A percentile compares a stretch with the other conserved stretches of the same genome.
Conservation (phyloP, 2,113 vertebrate genomes). For the Ariopsis seemanni region DNA sequence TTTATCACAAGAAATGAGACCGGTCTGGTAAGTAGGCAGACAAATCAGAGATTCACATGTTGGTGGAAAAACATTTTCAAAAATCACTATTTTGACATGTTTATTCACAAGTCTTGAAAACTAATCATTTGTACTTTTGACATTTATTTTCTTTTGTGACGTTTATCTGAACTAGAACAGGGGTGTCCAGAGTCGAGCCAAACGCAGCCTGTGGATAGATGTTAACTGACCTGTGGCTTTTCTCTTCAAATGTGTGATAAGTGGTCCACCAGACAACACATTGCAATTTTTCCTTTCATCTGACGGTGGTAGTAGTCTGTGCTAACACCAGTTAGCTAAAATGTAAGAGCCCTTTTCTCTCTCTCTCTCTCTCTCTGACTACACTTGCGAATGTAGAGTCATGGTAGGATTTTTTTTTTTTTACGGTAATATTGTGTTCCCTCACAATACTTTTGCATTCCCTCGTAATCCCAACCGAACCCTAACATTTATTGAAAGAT, state of each 20-base stretch:
- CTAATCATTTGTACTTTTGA: background rate
- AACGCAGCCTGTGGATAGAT: background rate
- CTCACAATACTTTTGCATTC: no score
- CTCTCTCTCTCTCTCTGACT: background rate
- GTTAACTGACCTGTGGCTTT: background rate
- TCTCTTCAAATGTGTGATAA: background rate
- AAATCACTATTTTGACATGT: background rate
- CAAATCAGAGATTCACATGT: background rate
- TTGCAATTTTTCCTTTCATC: background rate
- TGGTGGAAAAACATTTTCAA: background rate
- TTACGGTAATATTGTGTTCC: no score
- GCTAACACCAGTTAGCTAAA: background rate
- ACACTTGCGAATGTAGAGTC: background rate
- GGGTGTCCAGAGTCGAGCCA: background rate
- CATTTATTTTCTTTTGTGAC: conserved; percentile 6
- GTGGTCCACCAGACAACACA: background rate
- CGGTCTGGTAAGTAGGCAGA: background rate
- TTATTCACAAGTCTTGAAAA: background rate
- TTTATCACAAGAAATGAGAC: background rate
- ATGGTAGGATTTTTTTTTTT: no score
- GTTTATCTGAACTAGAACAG: background rate
- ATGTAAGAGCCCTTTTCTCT: background rate
- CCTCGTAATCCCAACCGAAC: no score
- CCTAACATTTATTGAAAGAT: no score
- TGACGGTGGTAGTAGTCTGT: background rate